Percentiles rank a stretch among this genome's conserved stretches.
These are phyloP conservation scores for Petrocephalus sullivani DNA, from an alignment of 2,797 vertebrate species.

Conservation along the genomic window DNA sequence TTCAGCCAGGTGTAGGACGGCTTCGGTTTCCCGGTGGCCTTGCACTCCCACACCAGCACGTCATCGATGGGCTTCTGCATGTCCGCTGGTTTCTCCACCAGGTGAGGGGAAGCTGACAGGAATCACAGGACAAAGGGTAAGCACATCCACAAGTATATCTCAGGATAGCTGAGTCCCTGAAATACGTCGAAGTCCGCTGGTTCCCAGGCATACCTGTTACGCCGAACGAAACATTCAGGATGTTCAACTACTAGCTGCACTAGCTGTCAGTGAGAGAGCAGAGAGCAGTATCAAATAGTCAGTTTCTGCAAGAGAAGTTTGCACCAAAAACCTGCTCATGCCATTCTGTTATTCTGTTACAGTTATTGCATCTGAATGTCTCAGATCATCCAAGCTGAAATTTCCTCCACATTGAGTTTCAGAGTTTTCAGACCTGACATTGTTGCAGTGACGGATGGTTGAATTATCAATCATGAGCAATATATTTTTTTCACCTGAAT, in stretches of 20 bases:
- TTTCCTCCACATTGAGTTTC: neutral
- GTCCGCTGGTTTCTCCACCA: constrained; percentile 78
- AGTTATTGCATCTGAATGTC: neutral
- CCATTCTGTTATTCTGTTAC: neutral
- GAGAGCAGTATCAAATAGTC: neutral
- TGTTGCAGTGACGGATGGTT: neutral
- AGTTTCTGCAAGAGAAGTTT: neutral
- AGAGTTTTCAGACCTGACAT: neutral
- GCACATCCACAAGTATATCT: neutral
- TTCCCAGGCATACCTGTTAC: neutral
- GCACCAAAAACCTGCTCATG: neutral
- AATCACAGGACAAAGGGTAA: constrained; percentile 5
- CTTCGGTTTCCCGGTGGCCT: constrained; percentile 83
- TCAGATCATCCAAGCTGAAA: neutral
- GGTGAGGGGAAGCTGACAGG: constrained; percentile 74
- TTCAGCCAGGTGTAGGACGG: constrained; percentile 88
- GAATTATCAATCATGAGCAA: neutral
- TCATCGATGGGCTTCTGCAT: constrained; percentile 80
- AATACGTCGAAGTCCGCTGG: neutral
- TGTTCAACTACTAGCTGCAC: neutral
- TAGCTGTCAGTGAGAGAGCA: neutral
- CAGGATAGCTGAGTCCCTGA: neutral
- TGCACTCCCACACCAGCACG: constrained; percentile 82
- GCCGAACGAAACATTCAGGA: neutral
- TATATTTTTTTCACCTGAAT: neutral